Evolutionary conservation across 2,888 invertebrate genomes (phyloP).

Genomic region (Leptarthrus brevirostris): DNA sequence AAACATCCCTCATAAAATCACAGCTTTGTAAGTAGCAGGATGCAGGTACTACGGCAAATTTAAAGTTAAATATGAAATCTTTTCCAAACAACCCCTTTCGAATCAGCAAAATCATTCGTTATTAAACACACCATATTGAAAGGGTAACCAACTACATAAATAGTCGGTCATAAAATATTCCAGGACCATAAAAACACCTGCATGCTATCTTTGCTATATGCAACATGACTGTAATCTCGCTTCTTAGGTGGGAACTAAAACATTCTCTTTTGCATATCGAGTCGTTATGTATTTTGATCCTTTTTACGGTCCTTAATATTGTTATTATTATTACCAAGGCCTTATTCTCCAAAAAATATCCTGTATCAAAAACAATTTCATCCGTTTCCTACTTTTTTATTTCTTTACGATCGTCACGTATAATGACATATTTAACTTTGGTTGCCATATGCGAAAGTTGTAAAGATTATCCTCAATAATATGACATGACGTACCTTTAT

Average conservation of each 20-base stretch:
- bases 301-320: constrained; percentile 44
- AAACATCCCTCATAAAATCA: too few relatives aligned
- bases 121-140: too few relatives aligned
- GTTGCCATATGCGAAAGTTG: constrained; percentile 45
- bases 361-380: constrained; percentile 43
- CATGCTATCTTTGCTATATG: background rate
- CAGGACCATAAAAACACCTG: constrained; percentile 45
- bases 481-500: constrained; percentile 44
- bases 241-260: background rate
- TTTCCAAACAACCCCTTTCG: too few relatives aligned
- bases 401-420: constrained; percentile 42
- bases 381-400: constrained; percentile 26
- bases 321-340: constrained; percentile 41
- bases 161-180: constrained; percentile 39
- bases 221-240: background rate
- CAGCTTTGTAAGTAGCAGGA: too few relatives aligned
- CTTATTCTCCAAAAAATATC: constrained; percentile 3
- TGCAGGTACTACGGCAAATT: too few relatives aligned
- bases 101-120: too few relatives aligned
- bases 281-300: constrained; percentile 31
- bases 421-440: constrained; percentile 47
- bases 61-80: too few relatives aligned
- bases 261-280: constrained; percentile 34
- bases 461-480: constrained; percentile 49
- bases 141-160: constrained; percentile 31